These are phyloP conservation scores for Saccostrea glomerata DNA, from an alignment of 1,140 invertebrate genomes.

Conservation along the genomic window DNA sequence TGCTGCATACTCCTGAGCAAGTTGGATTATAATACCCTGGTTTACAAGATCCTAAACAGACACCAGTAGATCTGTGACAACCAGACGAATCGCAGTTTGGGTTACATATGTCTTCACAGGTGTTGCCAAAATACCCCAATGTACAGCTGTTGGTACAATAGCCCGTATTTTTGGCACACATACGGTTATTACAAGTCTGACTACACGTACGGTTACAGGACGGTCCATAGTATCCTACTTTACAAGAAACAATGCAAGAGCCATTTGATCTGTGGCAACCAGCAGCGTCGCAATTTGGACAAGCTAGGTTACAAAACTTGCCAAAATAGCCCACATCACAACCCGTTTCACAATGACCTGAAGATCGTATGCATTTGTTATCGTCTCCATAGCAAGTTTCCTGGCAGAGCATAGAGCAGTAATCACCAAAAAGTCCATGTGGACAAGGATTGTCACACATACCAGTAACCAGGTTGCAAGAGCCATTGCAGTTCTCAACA, in stretches of 20 bases:
- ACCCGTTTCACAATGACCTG: not conserved
- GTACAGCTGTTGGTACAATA: slow-evolving; percentile 24
- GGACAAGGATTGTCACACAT: slow-evolving; percentile 36
- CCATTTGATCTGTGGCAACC: slow-evolving; percentile 25
- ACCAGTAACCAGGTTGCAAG: slow-evolving; percentile 34
- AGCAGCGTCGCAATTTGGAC: not conserved
- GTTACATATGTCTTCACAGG: slow-evolving; percentile 38
- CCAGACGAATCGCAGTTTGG: slow-evolving; percentile 38
- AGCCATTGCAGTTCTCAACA: slow-evolving; percentile 8
- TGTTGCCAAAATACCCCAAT: slow-evolving; percentile 37
- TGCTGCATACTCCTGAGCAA: slow-evolving; percentile 21
- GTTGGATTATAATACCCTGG: slow-evolving; percentile 37
- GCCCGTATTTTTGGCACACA: slow-evolving; percentile 5
- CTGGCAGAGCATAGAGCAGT: not conserved
- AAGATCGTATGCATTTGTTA: not conserved
- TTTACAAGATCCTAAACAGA: slow-evolving; percentile 24
- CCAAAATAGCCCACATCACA: slow-evolving; percentile 42
- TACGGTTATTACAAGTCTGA: not conserved
- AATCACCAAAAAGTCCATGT: slow-evolving; percentile 19
- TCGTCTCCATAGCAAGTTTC: not conserved
- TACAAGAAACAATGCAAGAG: slow-evolving; percentile 40
- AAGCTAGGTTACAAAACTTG: slow-evolving; percentile 38
- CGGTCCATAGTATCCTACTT: slow-evolving; percentile 43
- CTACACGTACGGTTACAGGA: slow-evolving; percentile 44
- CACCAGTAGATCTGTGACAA: slow-evolving; percentile 40